Evolutionary conservation across 1,140 invertebrate genomes (phyloP).

Genomic region (Papilio polytes): DNA sequence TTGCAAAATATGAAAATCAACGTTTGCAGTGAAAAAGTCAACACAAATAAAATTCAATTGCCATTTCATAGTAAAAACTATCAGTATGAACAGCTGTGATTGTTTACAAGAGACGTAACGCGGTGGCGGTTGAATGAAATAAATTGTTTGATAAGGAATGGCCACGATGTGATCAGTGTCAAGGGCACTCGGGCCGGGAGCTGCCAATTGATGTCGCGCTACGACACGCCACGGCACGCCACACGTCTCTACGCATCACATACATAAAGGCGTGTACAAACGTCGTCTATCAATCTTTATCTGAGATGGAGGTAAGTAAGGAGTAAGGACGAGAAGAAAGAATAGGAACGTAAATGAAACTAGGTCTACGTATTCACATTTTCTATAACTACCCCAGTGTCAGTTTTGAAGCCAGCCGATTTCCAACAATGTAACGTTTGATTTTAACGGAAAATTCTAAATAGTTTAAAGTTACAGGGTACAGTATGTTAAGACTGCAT

Average conservation of each 20-base stretch:
- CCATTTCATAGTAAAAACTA: background rate
- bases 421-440: no score
- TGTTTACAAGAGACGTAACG: slow-evolving; percentile 31
- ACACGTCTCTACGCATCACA: slow-evolving; percentile 8
- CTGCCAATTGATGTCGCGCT: slow-evolving; percentile 24
- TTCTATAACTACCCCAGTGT: no score
- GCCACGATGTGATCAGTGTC: slow-evolving; percentile 25
- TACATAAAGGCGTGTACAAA: background rate
- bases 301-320: no score
- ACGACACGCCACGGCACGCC: background rate
- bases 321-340: no score
- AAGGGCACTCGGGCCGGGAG: slow-evolving; percentile 21
- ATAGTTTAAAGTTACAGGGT: background rate
- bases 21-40: background rate
- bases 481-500: no score
- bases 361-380: no score
- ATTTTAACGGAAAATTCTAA: no score
- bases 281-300: no score
- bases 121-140: slow-evolving; percentile 16
- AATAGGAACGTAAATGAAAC: no score
- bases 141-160: slow-evolving; percentile 9
- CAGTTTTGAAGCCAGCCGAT: no score
- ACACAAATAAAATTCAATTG: background rate
- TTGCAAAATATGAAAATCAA: slow-evolving; percentile 36
- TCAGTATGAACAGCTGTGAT: slow-evolving; percentile 11